phyloP scores from a whole-genome alignment of 2,797 vertebrate genomes.

The Argentina silus region DNA sequence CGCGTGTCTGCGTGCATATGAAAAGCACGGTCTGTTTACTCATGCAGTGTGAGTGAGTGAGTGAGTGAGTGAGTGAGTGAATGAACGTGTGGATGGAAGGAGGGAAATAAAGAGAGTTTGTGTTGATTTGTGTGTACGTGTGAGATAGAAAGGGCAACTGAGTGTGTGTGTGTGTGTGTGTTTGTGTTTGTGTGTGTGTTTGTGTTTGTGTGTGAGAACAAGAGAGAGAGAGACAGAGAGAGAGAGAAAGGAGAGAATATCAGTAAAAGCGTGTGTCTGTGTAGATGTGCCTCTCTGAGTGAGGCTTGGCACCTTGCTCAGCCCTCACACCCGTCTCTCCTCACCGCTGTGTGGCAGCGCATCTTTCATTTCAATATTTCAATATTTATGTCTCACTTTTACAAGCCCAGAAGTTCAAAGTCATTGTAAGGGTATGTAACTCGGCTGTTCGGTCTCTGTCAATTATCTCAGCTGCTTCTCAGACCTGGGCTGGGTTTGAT shows the following conservation, averaged over 20 bases:
- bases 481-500: constrained; percentile 11
- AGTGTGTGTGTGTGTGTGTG: background rate
- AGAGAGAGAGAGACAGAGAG: too few species aligned
- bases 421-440: constrained; percentile 83
- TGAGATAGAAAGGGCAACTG: background rate
- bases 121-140: background rate
- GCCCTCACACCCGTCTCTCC: constrained; percentile 71
- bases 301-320: constrained; percentile 79
- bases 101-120: too few species aligned
- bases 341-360: constrained; percentile 72
- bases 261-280: background rate
- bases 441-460: constrained; percentile 57
- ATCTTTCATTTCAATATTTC: constrained; percentile 90
- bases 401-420: constrained; percentile 82
- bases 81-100: background rate
- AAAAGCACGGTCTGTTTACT: too few species aligned
- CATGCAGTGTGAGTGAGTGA: background rate
- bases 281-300: constrained; percentile 45
- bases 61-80: background rate
- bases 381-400: constrained; percentile 86
- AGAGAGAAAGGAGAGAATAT: constrained; percentile 14
- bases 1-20: background rate
- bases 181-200: background rate
- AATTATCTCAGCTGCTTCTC: constrained; percentile 24
- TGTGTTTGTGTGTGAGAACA: background rate